phyloP scores from a whole-genome alignment of 2,797 vertebrate genomes.

The Psittacula echo region DNA sequence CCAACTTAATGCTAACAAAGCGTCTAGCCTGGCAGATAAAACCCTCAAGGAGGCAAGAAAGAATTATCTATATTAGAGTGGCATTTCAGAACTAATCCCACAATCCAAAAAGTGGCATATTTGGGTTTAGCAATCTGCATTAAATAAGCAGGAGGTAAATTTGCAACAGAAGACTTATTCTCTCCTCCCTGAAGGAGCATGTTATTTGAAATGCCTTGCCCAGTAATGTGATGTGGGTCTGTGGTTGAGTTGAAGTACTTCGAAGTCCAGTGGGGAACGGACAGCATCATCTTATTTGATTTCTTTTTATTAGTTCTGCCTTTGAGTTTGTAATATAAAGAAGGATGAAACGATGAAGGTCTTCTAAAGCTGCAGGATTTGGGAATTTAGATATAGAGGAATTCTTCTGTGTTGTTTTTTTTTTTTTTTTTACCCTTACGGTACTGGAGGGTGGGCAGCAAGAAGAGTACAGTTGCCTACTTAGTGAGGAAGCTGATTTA shows the following conservation, averaged over 20 bases:
- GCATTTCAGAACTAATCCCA: conserved; percentile 76
- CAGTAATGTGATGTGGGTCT: conserved; percentile 45
- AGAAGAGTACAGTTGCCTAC: not conserved
- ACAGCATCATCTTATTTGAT: conserved; percentile 63
- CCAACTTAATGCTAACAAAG: conserved; percentile 71
- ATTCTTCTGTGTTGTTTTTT: not conserved
- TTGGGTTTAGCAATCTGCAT: conserved; percentile 72
- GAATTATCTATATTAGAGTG: conserved; percentile 72
- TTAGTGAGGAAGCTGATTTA: not conserved
- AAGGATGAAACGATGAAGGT: not conserved
- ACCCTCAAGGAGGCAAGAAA: conserved; percentile 67
- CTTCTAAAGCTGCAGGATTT: conserved; percentile 27
- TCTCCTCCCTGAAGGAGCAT: conserved; percentile 48
- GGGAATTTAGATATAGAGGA: not conserved
- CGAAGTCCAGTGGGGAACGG: conserved; percentile 60
- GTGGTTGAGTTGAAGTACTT: conserved; percentile 56
- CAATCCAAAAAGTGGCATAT: conserved; percentile 66
- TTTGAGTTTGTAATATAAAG: conserved; percentile 55
- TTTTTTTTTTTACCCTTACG: not conserved
- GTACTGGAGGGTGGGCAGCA: not conserved
- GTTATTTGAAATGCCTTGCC: conserved; percentile 62
- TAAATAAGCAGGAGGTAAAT: conserved; percentile 74
- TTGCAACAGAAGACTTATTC: conserved; percentile 66
- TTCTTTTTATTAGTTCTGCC: conserved; percentile 70
- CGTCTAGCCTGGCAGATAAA: conserved; percentile 71